Evolutionary conservation across 2,113 vertebrate species (phyloP), one percentile per base, ranked within the genome.

Genomic region (Delphinapterus leucas): DNA sequence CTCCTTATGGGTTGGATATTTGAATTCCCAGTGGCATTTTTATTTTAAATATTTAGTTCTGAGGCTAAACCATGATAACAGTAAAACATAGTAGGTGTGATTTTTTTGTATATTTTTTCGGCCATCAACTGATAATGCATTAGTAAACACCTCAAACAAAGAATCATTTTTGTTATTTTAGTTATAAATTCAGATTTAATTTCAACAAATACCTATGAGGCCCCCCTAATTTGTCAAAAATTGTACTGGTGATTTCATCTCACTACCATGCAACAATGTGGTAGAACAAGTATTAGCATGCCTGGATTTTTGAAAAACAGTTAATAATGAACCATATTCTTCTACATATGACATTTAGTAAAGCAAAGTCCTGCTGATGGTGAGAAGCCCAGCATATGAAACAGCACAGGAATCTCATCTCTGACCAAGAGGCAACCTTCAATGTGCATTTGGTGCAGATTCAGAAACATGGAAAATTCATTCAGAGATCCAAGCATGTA

Each of bases 381-480:
- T 67, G 36, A 92, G 41, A 88, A 84, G 17, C 17, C 21, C 31
- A 85, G 25, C n/a, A 63, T n/a, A 60, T 0, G 3, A 92, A 96
- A 92, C 2, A 58, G 21, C 36, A 79, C 36, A 73, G 67, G 9
- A 58, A 80, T 77, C 55, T 96, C 76, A 23, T 94, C 60, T 91
- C 28, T 90, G 65, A 73, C 26, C 53, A 58, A 90, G 44, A 77
- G 44, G 87, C 4, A 21, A 41, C 47, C 23, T 77, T 79, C 25
- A 91, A 84, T 83, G 67, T 55, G 60, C 33, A 71, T 70, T 85
- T 60, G 85, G 6, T 55, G 68, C 8, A 71, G 36, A 89, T 55
- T 74, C 28, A 65, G 60, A 97, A 82, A 94, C 68, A 85, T 1
- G 89, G 58, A 44, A 84, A 93, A 95, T 86, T 73, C 73, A 88